Evolutionary conservation across 2,888 invertebrate genomes (phyloP).

Genomic region (Malthinus flaveolus): DNA sequence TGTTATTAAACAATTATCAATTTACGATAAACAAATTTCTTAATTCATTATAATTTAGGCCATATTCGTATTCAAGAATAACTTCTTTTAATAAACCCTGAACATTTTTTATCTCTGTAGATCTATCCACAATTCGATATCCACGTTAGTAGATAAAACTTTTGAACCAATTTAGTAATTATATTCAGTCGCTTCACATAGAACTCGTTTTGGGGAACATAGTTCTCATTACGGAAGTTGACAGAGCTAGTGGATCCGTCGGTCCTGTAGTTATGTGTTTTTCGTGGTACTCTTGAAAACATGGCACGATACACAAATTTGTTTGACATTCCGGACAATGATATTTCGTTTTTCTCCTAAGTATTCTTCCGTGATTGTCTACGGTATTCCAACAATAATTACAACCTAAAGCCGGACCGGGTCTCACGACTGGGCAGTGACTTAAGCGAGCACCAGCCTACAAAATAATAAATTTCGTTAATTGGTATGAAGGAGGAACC

Average conservation of each 20-base stretch:
- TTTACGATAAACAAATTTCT: no score
- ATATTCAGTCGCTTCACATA: constrained; percentile 43
- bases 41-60: no score
- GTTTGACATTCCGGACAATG: constrained; percentile 89
- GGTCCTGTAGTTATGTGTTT: constrained; percentile 54
- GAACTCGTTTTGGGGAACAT: constrained; percentile 55
- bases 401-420: constrained; percentile 84
- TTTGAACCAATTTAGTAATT: constrained; percentile 8
- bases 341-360: constrained; percentile 85
- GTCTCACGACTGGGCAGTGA: constrained; percentile 81
- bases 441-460: constrained; percentile 64
- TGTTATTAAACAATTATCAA: no score
- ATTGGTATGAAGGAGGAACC: not conserved
- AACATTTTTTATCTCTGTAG: no score
- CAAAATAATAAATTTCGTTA: constrained; percentile 31
- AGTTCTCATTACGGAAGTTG: constrained; percentile 46
- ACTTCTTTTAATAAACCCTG: no score
- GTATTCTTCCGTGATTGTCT: constrained; percentile 78
- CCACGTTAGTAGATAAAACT: no score
- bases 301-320: constrained; percentile 86
- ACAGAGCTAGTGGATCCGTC: constrained; percentile 47
- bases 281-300: constrained; percentile 85
- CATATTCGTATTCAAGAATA: no score
- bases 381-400: constrained; percentile 92
- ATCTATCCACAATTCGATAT: no score